A percentile compares a stretch with the other conserved stretches of the same genome.
Evolutionary conservation across 2,888 invertebrate species (phyloP).

Genomic region (Himalopsyche tibetana): DNA sequence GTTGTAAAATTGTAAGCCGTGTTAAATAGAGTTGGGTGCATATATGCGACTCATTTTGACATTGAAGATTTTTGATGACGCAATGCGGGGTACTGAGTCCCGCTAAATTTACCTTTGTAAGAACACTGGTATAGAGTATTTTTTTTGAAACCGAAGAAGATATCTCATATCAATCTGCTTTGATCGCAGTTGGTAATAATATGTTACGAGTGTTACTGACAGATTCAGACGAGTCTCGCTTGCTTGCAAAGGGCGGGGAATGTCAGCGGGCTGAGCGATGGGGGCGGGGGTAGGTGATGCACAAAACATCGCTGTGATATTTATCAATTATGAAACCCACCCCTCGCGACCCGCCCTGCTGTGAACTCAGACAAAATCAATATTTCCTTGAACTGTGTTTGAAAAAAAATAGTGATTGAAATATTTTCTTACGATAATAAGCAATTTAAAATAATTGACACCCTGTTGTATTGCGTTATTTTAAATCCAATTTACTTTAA

Average conservation of each 20-base stretch:
- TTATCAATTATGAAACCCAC: constrained; percentile 63
- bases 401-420: constrained; percentile 13
- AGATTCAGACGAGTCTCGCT: constrained; percentile 27
- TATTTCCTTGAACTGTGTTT: constrained; percentile 53
- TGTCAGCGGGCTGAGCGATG: constrained; percentile 34
- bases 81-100: too few species aligned
- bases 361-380: constrained; percentile 55
- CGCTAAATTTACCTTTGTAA: too few species aligned
- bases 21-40: too few species aligned
- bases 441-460: constrained; percentile 11
- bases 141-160: constrained; percentile 1
- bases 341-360: constrained; percentile 45
- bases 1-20: too few species aligned
- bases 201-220: constrained; percentile 47
- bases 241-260: constrained; percentile 1
- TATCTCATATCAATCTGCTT: background rate
- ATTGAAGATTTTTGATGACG: too few species aligned
- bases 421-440: constrained; percentile 15
- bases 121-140: background rate
- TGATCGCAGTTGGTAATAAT: constrained; percentile 34
- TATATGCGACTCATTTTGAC: too few species aligned
- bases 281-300: constrained; percentile 24
- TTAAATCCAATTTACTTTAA: too few species aligned
- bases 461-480: background rate
- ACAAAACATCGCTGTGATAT: constrained; percentile 62